Evolutionary conservation across 2,888 invertebrate species (phyloP).

Genomic region (Choreutis nemorana): DNA sequence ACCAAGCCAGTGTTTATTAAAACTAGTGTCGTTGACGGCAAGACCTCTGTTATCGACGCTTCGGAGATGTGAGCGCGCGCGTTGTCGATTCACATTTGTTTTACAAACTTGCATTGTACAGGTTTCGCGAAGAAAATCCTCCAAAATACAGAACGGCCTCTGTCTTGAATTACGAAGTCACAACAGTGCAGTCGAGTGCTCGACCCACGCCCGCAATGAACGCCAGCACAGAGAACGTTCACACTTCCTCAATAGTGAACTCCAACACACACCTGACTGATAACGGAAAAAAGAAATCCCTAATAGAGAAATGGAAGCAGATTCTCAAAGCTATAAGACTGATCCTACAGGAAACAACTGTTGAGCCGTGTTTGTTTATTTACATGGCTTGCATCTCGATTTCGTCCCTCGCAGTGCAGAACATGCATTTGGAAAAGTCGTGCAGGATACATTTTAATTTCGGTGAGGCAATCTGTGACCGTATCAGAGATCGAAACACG

Average conservation of each 20-base stretch:
- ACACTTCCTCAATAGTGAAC: constrained; percentile 34
- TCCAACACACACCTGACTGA: constrained; percentile 44
- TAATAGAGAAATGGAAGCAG: constrained; percentile 38
- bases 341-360: constrained; percentile 55
- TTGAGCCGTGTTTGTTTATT: constrained; percentile 72
- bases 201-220: too few species aligned
- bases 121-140: constrained; percentile 51
- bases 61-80: constrained; percentile 47
- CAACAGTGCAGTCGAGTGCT: too few species aligned
- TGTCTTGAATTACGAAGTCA: too few species aligned
- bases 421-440: constrained; percentile 67
- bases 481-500: constrained; percentile 43
- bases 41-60: constrained; percentile 52
- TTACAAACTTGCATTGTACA: constrained; percentile 50
- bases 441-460: constrained; percentile 62
- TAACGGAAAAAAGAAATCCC: constrained; percentile 22
- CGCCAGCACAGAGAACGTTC: constrained; percentile 29
- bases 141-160: too few species aligned
- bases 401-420: constrained; percentile 68
- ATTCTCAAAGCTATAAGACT: constrained; percentile 38
- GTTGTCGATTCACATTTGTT: constrained; percentile 43
- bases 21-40: constrained; percentile 41
- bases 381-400: constrained; percentile 71
- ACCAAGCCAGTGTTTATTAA: constrained; percentile 52
- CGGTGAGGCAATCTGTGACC: constrained; percentile 61